Base-by-base conservation (phyloP, 1,140 invertebrate genomes). In the Drosophila arawakana region DNA sequence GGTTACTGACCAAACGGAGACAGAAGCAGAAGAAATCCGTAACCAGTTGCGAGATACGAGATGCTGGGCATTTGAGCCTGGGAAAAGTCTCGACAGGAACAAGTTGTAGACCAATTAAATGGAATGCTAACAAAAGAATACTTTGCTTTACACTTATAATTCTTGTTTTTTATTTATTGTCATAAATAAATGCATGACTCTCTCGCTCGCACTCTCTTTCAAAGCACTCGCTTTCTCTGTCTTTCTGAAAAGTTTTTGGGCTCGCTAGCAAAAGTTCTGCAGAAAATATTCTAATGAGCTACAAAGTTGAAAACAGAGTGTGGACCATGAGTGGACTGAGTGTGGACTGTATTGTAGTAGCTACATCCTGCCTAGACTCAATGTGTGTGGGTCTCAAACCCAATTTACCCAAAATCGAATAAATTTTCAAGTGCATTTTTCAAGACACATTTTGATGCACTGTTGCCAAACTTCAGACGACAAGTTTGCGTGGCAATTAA, bases 221-320 rank as follows among this genome's bases (percentile, higher is more conserved):
- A 21, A 21, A 21, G 18, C 63, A 52, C 55, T 63, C 37, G 35
- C 55, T 57, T 13, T 35, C 59, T 47, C 59, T 61, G 11, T 50
- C 50, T 72, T 68, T 25, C 49, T 6, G 50, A 76, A 86, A 65
- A 55, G 84, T 84, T 73, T 80, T 80, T 21, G 65, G 61, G 39
- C 62, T 60, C 39, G 35, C 10, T 18, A 65, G 58, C 46, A 66
- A 77, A 77, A 77, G 59, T 74, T 78, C 46, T 75, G 67, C 78
- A 83, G 83, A 88, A 88, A 86, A 83, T 86, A 86, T 86, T 86
- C 83, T 86, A 86, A 86, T 86, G 83, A 86, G 83, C 73, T 77
- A 80, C 83, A 83, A 88, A 88, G 84, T 86, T 86, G 46, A 41
- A 25, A 61, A 30, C 50, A 18, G n/a, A 47, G 46, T 47, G 18